Evolutionary conservation across 2,797 vertebrate species (phyloP), one percentile per base, ranked within the genome.

Genomic region (Otus scops): DNA sequence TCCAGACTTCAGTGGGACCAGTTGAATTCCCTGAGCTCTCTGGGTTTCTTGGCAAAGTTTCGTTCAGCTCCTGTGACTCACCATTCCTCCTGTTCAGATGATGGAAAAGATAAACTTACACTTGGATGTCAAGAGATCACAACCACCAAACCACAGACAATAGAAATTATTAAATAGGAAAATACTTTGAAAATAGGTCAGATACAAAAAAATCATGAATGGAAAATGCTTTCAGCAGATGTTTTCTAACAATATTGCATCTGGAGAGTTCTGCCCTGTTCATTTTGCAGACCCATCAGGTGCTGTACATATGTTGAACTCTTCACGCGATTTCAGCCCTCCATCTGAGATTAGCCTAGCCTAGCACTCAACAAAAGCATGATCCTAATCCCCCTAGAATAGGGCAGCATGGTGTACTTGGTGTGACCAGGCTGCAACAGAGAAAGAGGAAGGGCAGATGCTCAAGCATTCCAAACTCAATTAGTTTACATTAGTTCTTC

Each of bases 401-500:
- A 0, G 21, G 68, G 30, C 38, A 83, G 54, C 51, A 34, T 13
- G 39, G 34, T 51, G 51, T 54, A 56, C 30, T 74, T 7, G 2
- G 32, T 59, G 64, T 60, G 59, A 68, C 59, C 80, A 88, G 63
- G 71, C 39, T 77, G 65, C 68, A 82, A 68, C 57, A 80, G 41
- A 73, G 79, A 92, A 78, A 61, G 34, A 48, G 53, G 74, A 56
- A 82, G 47, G 36, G 51, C 89, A 95, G 76, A 82, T 95, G 85
- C 59, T 92, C 77, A 74, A 82, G 87, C 51, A 59, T 65, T 18
- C 67, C 27, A 81, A 73, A 69, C 73, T 88, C 88, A 93, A 64
- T 97, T 80, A 92, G 69, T 80, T 95, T 80, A 84, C 26, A 50
- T 92, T 79, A 63, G 81, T 74, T 81, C 89, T 91, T 93, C 59